Base-by-base conservation (phyloP, 2,888 invertebrate genomes). In the Sericinus montela region DNA sequence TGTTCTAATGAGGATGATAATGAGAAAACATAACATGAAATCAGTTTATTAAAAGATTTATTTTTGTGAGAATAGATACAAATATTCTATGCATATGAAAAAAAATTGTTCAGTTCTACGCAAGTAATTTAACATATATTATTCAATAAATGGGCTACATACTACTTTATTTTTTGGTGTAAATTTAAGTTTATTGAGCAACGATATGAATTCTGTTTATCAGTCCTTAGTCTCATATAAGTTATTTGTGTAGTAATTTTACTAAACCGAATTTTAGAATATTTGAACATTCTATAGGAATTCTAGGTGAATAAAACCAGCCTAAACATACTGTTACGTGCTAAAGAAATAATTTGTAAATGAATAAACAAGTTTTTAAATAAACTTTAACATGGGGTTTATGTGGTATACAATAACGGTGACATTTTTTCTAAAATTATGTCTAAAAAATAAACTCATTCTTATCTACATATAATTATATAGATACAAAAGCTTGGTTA, bases 111-210 rank as follows among this genome's bases (percentile, higher is more conserved):
- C 32, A 32, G 11, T 32, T 32, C 10, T 11, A 32, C 11, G 11
- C 13, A 32, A 19, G 38, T 37, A 39, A 34, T 30, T 29, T 19
- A 16, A 29, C 37, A 30, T 37, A 45, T 13, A 14, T n/a, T n/a
- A n/a, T n/a, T n/a, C n/a, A n/a, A n/a, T n/a, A n/a, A n/a, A n/a
- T n/a, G n/a, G n/a, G n/a, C n/a, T n/a, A n/a, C n/a, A n/a, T n/a
- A n/a, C n/a, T n/a, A n/a, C n/a, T n/a, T n/a, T n/a, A n/a, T n/a
- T n/a, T n/a, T n/a, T n/a, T n/a, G n/a, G n/a, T n/a, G n/a, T n/a
- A n/a, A n/a, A n/a, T n/a, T n/a, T n/a, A 50, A 36, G 29, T 49
- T 41, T 45, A 44, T 52, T 52, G 52, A 52, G 52, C 52, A 52
- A 48, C 25, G 16, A 41, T 37, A 40, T 32, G 41, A 44, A 32